phyloP scores from a whole-genome alignment of 92 coral and sea anemone genomes.

The Nematostella vectensis region DNA sequence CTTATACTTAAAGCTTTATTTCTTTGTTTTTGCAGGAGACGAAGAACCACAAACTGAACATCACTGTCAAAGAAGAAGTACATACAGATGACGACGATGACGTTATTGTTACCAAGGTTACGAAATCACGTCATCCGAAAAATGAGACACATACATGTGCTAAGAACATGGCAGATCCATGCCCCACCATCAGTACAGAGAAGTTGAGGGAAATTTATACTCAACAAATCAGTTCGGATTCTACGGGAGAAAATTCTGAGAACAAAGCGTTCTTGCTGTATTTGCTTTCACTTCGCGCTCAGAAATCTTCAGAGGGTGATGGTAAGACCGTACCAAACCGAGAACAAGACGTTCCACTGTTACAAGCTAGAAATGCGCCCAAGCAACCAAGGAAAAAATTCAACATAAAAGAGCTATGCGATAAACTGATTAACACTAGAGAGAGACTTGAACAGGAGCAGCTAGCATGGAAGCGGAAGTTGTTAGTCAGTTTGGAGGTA shows the following conservation, averaged over 20 bases:
- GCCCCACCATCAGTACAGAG: background rate
- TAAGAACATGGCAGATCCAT: background rate
- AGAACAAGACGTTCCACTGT: background rate
- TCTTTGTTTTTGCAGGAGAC: conserved; percentile 8
- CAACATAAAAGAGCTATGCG: conserved; percentile 47
- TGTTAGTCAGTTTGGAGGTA: conserved; percentile 43
- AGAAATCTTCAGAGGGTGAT: no score
- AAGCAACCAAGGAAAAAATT: conserved; percentile 2
- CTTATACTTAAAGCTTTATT: no score
- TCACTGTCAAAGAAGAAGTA: background rate
- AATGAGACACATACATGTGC: background rate
- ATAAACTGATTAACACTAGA: conserved; percentile 39
- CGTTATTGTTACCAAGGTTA: conserved; percentile 19
- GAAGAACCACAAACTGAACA: background rate
- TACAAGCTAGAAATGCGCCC: background rate
- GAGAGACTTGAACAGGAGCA: conserved; percentile 31
- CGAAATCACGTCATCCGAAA: background rate
- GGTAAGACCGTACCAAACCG: no score
- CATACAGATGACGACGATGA: conserved; percentile 10
- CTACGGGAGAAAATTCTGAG: background rate
- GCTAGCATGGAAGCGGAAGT: conserved; percentile 52
- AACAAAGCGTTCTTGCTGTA: background rate
- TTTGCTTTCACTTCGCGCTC: background rate
- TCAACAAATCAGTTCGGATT: background rate
- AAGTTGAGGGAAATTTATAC: background rate